phyloP scores from a whole-genome alignment of 1,140 invertebrate genomes.

The Listronotus oregonensis region DNA sequence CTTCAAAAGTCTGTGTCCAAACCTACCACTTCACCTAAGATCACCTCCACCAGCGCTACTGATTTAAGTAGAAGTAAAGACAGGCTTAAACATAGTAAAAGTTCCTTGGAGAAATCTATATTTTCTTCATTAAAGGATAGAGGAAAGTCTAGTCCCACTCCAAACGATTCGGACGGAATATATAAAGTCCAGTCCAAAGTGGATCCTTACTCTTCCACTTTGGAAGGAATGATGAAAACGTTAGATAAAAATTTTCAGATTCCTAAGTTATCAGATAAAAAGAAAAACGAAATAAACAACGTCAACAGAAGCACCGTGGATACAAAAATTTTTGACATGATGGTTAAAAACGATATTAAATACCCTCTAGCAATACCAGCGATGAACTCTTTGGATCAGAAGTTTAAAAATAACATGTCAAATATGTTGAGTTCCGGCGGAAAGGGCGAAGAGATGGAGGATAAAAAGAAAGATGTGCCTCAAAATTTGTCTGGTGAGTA shows the following conservation, averaged over 20 bases:
- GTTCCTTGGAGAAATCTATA: constrained; percentile 65
- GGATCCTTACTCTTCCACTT: constrained; percentile 59
- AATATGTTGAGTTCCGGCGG: constrained; percentile 36
- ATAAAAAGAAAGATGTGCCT: constrained; percentile 40
- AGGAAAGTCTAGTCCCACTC: constrained; percentile 68
- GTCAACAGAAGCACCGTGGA: constrained; percentile 40
- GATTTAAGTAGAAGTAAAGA: constrained; percentile 65
- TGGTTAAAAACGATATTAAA: constrained; percentile 50
- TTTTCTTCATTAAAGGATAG: constrained; percentile 65
- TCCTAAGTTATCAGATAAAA: constrained; percentile 72
- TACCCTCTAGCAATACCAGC: constrained; percentile 49
- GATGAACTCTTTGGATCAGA: constrained; percentile 49
- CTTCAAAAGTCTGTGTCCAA: constrained; percentile 54
- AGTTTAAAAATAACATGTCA: constrained; percentile 49
- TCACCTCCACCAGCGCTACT: constrained; percentile 53
- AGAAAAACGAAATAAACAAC: constrained; percentile 41
- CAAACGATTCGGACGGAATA: constrained; percentile 62
- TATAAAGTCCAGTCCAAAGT: constrained; percentile 63
- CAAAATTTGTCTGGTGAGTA: constrained; percentile 41
- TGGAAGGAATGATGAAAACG: constrained; percentile 75
- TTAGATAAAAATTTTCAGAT: constrained; percentile 86
- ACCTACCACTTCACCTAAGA: constrained; percentile 56
- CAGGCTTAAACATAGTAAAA: constrained; percentile 61
- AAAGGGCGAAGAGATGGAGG: constrained; percentile 32
- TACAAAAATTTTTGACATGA: constrained; percentile 49